Conservation (phyloP, 1,140 invertebrate species). For the Scaptomyza graminum region DNA sequence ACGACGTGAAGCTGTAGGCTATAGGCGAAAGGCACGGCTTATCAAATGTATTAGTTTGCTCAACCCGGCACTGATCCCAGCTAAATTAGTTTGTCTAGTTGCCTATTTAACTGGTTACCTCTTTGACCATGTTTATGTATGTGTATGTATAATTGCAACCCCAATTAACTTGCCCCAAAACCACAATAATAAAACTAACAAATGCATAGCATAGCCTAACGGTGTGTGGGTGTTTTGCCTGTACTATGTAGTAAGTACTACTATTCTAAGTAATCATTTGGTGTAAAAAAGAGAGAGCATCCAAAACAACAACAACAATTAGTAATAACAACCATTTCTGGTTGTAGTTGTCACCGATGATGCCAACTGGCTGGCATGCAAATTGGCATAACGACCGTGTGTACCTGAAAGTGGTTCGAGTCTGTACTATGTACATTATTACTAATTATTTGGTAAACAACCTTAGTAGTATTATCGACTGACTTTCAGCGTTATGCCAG, state of each 20-base stretch:
- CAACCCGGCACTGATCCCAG: slow-evolving; percentile 23
- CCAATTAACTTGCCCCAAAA: slow-evolving; percentile 16
- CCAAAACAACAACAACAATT: neutral
- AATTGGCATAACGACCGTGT: slow-evolving; percentile 59
- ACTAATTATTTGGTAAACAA: slow-evolving; percentile 18
- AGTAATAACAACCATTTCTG: slow-evolving; percentile 1
- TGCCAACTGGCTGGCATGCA: slow-evolving; percentile 60
- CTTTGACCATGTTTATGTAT: slow-evolving; percentile 42
- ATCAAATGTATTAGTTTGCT: neutral
- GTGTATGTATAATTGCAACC: slow-evolving; percentile 54
- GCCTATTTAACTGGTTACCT: slow-evolving; percentile 33
- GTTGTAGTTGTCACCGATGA: slow-evolving; percentile 20
- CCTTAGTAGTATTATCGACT: slow-evolving; percentile 11
- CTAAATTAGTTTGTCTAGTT: slow-evolving; percentile 57
- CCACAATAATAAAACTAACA: slow-evolving; percentile 43
- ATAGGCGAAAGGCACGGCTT: too few relatives aligned
- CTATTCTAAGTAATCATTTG: slow-evolving; percentile 41
- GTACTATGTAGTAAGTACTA: slow-evolving; percentile 12
- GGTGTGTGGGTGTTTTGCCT: slow-evolving; percentile 44
- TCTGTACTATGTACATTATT: slow-evolving; percentile 8
- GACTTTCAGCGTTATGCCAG: slow-evolving; percentile 52
- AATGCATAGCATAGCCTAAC: slow-evolving; percentile 44
- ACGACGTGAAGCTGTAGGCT: neutral
- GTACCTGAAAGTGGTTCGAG: neutral
- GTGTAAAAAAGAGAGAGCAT: slow-evolving; percentile 14